Percentiles rank a stretch among this genome's conserved stretches.
These are phyloP conservation scores for Thalpophila matura DNA, from an alignment of 2,888 invertebrate species.

Conservation along the genomic window DNA sequence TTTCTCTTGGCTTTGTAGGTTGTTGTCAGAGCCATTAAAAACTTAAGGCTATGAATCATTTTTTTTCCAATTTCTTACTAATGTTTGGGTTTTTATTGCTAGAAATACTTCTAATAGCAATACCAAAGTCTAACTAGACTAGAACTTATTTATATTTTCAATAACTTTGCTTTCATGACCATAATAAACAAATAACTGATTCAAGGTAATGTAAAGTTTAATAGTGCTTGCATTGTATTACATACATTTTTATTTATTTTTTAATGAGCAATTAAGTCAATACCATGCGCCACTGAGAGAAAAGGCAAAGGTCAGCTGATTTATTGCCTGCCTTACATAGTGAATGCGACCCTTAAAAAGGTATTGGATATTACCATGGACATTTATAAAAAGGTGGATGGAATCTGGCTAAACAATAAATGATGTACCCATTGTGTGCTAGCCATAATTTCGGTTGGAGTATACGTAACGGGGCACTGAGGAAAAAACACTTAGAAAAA, in stretches of 20 bases:
- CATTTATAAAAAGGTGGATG: too few relatives aligned
- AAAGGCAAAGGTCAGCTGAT: conserved; percentile 14
- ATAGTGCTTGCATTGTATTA: conserved; percentile 6
- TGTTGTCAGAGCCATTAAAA: background rate
- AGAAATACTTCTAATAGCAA: background rate
- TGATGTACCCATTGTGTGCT: too few relatives aligned
- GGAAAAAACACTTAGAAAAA: too few relatives aligned
- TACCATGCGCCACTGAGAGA: background rate
- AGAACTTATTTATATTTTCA: background rate
- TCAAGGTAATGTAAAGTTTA: conserved; percentile 23
- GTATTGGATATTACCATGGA: background rate
- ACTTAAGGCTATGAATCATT: background rate
- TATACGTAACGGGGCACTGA: too few relatives aligned
- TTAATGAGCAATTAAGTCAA: background rate
- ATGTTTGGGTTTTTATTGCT: conserved; percentile 24
- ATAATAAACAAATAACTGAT: conserved; percentile 16
- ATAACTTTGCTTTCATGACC: conserved; percentile 24
- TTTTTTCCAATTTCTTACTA: conserved; percentile 18
- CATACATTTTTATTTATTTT: background rate
- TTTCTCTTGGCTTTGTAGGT: conserved; percentile 5
- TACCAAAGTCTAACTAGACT: background rate
- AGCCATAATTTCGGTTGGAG: too few relatives aligned
- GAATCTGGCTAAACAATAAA: too few relatives aligned
- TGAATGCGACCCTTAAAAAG: background rate
- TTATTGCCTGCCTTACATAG: background rate